These are phyloP conservation scores for Pardalotus punctatus DNA, from an alignment of 2,113 vertebrate species.

Conservation along the genomic window DNA sequence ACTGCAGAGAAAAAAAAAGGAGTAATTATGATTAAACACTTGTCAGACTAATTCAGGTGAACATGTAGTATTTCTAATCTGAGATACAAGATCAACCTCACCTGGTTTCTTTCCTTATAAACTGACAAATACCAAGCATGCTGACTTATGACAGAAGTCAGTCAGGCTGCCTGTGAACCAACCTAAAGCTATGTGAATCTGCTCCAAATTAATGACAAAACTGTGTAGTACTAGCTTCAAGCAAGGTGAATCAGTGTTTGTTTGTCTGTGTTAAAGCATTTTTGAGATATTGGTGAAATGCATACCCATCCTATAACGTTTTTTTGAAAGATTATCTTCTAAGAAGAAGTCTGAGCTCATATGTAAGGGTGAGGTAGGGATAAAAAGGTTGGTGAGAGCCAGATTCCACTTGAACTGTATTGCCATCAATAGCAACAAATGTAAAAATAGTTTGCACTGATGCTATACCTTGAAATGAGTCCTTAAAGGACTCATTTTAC, in stretches of 20 bases:
- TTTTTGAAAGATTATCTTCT: not conserved
- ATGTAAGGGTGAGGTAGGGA: not conserved
- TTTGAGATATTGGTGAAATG: not conserved
- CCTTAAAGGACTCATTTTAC: not conserved
- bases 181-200: not conserved
- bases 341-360: not conserved
- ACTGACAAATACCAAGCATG: not conserved
- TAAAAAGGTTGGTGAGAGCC: not conserved
- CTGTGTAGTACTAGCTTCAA: not conserved
- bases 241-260: not conserved
- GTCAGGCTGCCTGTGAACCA: not conserved
- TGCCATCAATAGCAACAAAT: not conserved
- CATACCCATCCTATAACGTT: not conserved
- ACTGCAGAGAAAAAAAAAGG: not conserved
- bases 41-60: not conserved
- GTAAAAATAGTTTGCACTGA: not conserved
- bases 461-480: not conserved
- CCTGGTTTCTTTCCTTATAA: not conserved
- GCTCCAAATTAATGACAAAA: not conserved
- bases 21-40: not conserved
- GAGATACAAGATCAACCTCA: not conserved
- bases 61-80: not conserved
- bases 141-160: not conserved
- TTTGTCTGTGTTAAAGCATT: accelerated
- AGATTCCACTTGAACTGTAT: not conserved